Percentiles rank a stretch among this genome's conserved stretches.
phyloP scores from a whole-genome alignment of 2,797 vertebrate species.

The Onychomys arenicola region DNA sequence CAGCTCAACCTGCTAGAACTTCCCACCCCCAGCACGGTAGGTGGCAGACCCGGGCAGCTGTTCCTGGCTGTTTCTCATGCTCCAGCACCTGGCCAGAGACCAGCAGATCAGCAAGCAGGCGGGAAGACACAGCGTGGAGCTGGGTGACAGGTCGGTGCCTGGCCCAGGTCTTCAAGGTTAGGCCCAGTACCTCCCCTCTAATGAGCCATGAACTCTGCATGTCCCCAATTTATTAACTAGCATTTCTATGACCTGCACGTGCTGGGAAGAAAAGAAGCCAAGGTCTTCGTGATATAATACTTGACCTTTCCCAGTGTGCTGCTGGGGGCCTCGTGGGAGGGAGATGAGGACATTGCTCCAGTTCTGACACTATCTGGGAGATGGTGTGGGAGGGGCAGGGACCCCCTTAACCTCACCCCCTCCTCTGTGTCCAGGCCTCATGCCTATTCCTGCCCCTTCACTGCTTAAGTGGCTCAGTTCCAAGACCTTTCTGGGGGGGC shows the following conservation, averaged over 20 bases:
- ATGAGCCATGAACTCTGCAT: not conserved
- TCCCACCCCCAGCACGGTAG: not conserved
- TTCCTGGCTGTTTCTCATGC: not conserved
- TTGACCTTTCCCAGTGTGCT: constrained; percentile 79
- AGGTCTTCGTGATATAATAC: constrained; percentile 67
- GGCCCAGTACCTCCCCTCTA: accelerated
- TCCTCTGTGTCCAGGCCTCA: not conserved
- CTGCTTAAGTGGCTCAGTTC: not conserved
- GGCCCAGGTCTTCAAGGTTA: not conserved
- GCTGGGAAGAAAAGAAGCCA: constrained; percentile 80
- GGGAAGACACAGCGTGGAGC: not conserved
- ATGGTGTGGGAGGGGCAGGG: not conserved
- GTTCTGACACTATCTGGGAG: not conserved
- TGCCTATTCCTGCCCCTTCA: not conserved
- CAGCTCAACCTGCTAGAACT: not conserved
- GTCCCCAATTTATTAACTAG: not conserved
- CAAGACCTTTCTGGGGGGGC: not conserved
- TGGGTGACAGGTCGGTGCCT: not conserved
- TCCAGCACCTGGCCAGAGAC: not conserved
- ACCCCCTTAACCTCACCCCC: not conserved
- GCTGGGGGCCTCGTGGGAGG: not conserved
- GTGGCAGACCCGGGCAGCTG: not conserved
- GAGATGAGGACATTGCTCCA: not conserved
- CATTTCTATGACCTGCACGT: constrained; percentile 74
- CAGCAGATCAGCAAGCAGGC: not conserved